phyloP scores from a whole-genome alignment of 2,888 invertebrate species.

The Labia minor region DNA sequence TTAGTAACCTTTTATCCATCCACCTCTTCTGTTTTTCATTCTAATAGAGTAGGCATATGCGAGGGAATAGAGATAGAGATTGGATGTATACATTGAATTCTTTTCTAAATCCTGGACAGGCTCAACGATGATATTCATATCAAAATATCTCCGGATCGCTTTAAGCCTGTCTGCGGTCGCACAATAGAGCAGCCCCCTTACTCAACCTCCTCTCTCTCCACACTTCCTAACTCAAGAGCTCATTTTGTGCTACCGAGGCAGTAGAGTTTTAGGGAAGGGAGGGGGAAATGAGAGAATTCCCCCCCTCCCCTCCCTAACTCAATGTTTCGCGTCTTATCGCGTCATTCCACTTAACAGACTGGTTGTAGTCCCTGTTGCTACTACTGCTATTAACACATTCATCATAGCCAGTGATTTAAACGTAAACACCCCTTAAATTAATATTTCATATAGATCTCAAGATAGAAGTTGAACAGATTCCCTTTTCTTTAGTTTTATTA shows the following conservation, averaged over 20 bases:
- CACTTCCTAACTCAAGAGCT: too few species aligned
- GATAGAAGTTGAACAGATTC: neutral
- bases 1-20: too few species aligned
- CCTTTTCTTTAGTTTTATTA: neutral
- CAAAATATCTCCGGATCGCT: neutral
- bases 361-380: neutral
- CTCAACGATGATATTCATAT: neutral
- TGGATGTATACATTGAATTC: too few species aligned
- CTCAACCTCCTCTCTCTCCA: neutral
- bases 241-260: too few species aligned
- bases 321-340: neutral
- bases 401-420: neutral
- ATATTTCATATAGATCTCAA: neutral
- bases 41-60: too few species aligned
- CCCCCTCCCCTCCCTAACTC: neutral
- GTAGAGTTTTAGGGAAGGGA: too few species aligned
- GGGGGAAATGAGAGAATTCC: too few species aligned
- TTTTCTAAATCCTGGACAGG: neutral
- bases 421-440: neutral
- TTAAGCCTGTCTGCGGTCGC: constrained; percentile 1
- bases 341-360: neutral
- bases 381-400: neutral
- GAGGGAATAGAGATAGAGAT: too few species aligned
- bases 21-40: too few species aligned
- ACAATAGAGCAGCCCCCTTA: neutral